Evolutionary conservation across 2,113 vertebrate genomes (phyloP), one percentile per base, ranked within the genome.

Genomic region (Toxostoma redivivum): DNA sequence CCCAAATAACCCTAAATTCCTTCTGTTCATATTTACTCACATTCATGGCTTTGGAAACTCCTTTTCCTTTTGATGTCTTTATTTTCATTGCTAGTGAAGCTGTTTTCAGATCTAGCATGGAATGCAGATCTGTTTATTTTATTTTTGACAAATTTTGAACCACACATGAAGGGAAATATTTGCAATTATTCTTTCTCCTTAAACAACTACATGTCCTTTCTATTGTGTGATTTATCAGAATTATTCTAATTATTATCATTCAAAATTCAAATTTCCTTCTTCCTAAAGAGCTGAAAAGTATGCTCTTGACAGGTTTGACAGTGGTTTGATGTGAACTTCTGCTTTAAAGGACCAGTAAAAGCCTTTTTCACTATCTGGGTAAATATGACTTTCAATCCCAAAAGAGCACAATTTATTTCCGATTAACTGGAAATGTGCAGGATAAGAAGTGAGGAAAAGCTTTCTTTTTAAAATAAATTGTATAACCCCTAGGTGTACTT

Each of bases 21-120:
- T 95, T 95, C 81, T 90, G 71, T 77, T 91, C 42, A 10, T 93
- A 88, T 94, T 90, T 86, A 82, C 56, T 40, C 33, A 83, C 10
- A 90, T 77, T 96, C 54, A 13, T 45, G 47, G 66, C 35, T 82
- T 71, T 82, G 54, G 45, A 87, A 95, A 82, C 6, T 70, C 42
- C 25, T 89, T 66, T 60, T 78, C 42, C 5, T 77, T 60, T 42
- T 45, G 21, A 54, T n/a, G 38, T 4, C 9, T 80, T 86, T 90
- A 64, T 92, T 94, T 88, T 88, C 35, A 38, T 70, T 66, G 7
- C 11, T 85, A 70, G 19, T 31, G 30, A 88, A 85, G 30, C 31
- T 79, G 20, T 38, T 88, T 87, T 61, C 56, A 31, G 61, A 51
- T 54, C 5, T 54, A 72, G 3, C 28, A 76, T 21, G 44, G 22